Base-by-base conservation (phyloP, 2,888 invertebrate species). In the Coenonympha arcania region DNA sequence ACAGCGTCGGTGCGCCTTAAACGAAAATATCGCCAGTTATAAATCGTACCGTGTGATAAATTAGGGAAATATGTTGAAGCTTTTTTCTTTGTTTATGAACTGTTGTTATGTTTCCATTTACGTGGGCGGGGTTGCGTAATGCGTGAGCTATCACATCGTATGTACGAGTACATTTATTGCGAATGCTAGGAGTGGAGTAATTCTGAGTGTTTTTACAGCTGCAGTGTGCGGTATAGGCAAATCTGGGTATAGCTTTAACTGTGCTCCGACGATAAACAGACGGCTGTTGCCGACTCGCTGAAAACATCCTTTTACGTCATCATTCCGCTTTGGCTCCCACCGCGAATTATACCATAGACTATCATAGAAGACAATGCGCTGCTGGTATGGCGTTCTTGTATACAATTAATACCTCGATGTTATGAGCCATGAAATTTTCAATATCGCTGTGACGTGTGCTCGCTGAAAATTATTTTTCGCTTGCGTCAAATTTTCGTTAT, bases 241-340 rank as follows among this genome's bases (percentile, higher is more conserved):
- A 74, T 66, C 72, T 72, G 69, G 70, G 68, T 73, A 69, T 76
- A 78, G 79, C 70, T 80, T 71, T 79, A 76, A 79, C 80, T 79
- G 78, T 58, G 71, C 63, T 67, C 69, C 65, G 83, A 86, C 83
- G 81, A 81, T 83, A 85, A 85, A 82, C 85, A 86, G 85, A 81
- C 82, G 74, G 75, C 72, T 65, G 73, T 76, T 79, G 73, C 83
- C 73, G 77, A 72, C 73, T 70, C 71, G 83, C 77, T 81, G 83
- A 84, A 85, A 84, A 85, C 85, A 85, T 85, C 85, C 85, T 86
- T 85, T 85, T 85, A 84, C 85, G 84, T 85, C 84, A 86, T 81
- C 83, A 61, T 63, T 72, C 69, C 70, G 73, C 71, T 76, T 78
- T 77, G 78, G 79, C 67, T 76, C 67, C 68, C 63, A 64, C 73